Evolutionary conservation across 1,140 invertebrate genomes (phyloP).

Genomic region (Zaprionus capensis): DNA sequence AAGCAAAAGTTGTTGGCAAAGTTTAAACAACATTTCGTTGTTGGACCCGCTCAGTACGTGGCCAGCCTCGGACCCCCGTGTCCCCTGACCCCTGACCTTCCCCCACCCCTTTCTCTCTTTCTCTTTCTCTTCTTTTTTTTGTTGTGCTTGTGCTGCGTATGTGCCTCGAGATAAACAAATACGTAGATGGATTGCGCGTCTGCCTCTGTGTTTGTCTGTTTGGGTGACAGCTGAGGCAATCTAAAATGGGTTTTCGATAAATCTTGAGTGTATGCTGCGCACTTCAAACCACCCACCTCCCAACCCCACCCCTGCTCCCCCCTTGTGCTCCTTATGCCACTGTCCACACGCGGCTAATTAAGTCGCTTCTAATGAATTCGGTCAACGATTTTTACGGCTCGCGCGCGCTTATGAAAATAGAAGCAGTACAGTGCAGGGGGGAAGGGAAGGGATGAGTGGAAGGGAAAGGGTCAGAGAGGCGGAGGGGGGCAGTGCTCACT

Average conservation of each 20-base stretch:
- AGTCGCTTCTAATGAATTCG: conserved; percentile 73
- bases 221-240: conserved; percentile 74
- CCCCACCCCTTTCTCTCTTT: neutral
- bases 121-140: conserved; percentile 9
- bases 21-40: conserved; percentile 77
- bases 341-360: conserved; percentile 57
- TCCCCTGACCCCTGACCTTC: neutral
- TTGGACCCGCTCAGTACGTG: neutral
- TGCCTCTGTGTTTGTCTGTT: conserved; percentile 12
- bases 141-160: conserved; percentile 52
- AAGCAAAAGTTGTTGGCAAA: conserved; percentile 81
- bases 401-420: conserved; percentile 58
- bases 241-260: conserved; percentile 73
- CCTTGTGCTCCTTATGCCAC: neutral
- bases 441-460: neutral
- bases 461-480: conserved; percentile 7
- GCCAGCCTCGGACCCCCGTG: neutral
- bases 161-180: conserved; percentile 78
- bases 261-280: conserved; percentile 44
- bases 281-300: neutral
- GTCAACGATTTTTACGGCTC: conserved; percentile 70
- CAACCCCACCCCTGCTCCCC: neutral
- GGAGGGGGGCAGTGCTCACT: neutral
- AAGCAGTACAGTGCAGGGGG: neutral
- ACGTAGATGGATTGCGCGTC: conserved; percentile 70